A percentile compares a stretch with the other conserved stretches of the same genome.
Conservation (phyloP, 2,113 vertebrate species). For the Oxyura jamaicensis region DNA sequence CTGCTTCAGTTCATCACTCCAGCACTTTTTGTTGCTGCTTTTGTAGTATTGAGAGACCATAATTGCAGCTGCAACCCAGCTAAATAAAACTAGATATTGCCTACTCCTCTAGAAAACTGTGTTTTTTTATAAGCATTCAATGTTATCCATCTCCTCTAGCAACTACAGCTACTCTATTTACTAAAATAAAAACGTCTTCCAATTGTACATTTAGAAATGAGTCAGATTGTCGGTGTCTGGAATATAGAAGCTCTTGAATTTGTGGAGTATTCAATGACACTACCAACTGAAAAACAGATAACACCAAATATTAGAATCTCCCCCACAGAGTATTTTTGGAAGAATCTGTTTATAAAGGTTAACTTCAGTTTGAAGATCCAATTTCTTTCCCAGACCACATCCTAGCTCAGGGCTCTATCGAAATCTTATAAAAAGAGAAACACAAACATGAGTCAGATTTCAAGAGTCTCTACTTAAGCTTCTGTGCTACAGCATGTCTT, state of each 20-base stretch:
- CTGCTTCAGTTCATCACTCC: background rate
- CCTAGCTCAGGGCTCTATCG: background rate
- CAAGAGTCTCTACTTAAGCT: background rate
- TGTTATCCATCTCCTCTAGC: background rate
- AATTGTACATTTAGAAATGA: no score
- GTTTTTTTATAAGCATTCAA: background rate
- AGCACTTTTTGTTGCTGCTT: background rate
- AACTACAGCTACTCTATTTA: background rate
- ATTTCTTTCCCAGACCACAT: background rate
- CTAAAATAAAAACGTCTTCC: background rate
- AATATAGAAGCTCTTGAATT: no score
- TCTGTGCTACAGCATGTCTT: fast-evolving
- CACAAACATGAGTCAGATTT: background rate
- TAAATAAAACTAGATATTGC: background rate
- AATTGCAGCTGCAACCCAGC: background rate
- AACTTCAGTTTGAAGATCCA: background rate
- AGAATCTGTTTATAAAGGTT: background rate
- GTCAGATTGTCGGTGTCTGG: no score
- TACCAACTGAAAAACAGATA: background rate
- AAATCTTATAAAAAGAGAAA: background rate
- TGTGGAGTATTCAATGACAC: background rate
- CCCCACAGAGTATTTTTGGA: background rate
- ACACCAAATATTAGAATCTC: background rate
- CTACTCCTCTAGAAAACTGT: background rate
- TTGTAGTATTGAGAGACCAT: background rate